phyloP scores from a whole-genome alignment of 2,888 invertebrate species.

The Sarcophaga subvicina region DNA sequence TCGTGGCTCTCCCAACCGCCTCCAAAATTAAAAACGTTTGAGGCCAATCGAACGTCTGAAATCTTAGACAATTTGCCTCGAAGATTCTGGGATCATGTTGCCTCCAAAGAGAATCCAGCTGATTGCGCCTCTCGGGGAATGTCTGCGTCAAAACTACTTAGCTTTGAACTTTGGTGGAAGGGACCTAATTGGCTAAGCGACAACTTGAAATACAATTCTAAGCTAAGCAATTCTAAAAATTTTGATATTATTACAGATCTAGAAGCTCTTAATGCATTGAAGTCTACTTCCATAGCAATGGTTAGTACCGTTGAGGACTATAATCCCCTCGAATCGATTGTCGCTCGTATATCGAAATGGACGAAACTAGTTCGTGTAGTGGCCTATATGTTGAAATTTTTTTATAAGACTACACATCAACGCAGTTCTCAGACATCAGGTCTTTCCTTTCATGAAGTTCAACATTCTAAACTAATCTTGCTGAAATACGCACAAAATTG shows the following conservation, averaged over 20 bases:
- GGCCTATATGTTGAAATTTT: constrained; percentile 4
- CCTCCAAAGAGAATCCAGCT: constrained; percentile 34
- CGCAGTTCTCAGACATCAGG: not conserved
- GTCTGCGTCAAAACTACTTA: constrained; percentile 1
- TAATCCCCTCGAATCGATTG: not conserved
- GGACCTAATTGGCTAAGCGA: constrained; percentile 31
- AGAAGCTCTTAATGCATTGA: not conserved
- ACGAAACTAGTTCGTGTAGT: constrained; percentile 11
- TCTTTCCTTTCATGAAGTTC: not conserved
- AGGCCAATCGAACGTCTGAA: constrained; percentile 44
- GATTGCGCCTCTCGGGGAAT: constrained; percentile 53
- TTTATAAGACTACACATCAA: not conserved
- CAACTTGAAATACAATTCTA: constrained; percentile 2
- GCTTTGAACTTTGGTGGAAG: constrained; percentile 32
- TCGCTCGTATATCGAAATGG: not conserved
- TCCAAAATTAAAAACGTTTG: constrained; percentile 27
- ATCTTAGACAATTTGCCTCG: constrained; percentile 33
- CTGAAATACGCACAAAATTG: constrained; percentile 4
- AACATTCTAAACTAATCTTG: not conserved
- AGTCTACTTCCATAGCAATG: not conserved
- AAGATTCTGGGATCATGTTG: constrained; percentile 34
- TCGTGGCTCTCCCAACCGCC: constrained; percentile 37
- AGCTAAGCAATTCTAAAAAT: not conserved
- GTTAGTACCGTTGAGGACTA: not conserved
- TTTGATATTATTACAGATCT: constrained; percentile 22